Evolutionary conservation across 2,113 vertebrate genomes (phyloP), one percentile per base, ranked within the genome.

Genomic region (Zingel zingel): DNA sequence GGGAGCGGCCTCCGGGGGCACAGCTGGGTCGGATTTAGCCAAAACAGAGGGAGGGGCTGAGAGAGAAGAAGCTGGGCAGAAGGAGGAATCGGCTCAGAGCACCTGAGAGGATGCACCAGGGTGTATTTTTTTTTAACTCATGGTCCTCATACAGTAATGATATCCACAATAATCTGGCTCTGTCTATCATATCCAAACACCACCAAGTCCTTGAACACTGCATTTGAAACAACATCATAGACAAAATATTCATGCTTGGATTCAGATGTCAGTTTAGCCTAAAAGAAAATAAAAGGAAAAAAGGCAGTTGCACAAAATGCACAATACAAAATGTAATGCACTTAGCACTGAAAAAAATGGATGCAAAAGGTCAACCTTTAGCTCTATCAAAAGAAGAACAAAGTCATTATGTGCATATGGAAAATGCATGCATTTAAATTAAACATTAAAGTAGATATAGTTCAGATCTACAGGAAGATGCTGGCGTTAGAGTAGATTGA

Each of bases 371-470:
- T n/a, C 16, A 74, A 70, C 54, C 23, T 45, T 2, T 2, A 74
- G 30, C 65, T 85, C 45, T 48, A 16, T 74, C 43, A 85, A 62
- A 85, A 85, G 74, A 89, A 81, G 30, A 88, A 88, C 65, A 85
- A 63, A 71, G 54, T 30, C 66, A 27, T 33, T 65, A n/a, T 25
- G 66, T 75, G 83, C 79, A 73, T 71, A 74, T 57, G 73, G 85
- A 87, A 80, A 83, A 79, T 89, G 94, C 94, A 94, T 94, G 93
- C 85, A 58, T 93, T 90, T 88, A 80, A 90, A 83, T 80, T 10
- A 89, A 85, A 84, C 88, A 82, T 81, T 83, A 80, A 14, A 56
- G 84, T 86, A 86, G 74, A 77, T 65, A 39, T 72, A 84, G 85
- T 66, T 81, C 39, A 68, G 77, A 75, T 73, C 70, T 75, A 72